Conservation (phyloP, 2,797 vertebrate genomes). For the Simalia tracyae region DNA sequence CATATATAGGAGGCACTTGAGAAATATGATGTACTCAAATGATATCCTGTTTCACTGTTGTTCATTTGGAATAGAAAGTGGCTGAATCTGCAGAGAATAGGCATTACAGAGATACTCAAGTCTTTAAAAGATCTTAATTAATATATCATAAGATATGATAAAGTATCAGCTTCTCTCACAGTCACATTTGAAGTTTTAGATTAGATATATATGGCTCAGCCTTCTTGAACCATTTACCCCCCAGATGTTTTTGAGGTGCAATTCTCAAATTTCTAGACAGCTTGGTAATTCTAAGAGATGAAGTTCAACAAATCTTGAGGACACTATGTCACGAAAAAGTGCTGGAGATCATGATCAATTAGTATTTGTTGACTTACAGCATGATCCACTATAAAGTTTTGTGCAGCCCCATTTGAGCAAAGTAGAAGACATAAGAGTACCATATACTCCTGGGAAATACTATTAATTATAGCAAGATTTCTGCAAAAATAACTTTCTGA, state of each 20-base stretch:
- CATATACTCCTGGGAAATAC: no score
- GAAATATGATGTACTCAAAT: background rate
- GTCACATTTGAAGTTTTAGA: background rate
- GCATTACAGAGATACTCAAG: background rate
- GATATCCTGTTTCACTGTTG: background rate
- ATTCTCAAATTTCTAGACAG: background rate
- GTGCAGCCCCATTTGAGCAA: background rate
- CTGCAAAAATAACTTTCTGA: no score
- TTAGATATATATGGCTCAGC: no score
- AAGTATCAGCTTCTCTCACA: background rate
- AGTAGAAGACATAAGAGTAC: background rate
- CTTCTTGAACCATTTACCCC: background rate
- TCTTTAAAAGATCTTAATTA: background rate
- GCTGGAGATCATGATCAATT: background rate
- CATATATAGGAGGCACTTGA: background rate
- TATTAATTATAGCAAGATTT: no score
- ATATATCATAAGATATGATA: background rate
- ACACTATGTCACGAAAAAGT: background rate
- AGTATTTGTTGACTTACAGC: background rate
- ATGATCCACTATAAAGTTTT: background rate
- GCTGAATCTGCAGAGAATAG: background rate
- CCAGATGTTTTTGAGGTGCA: background rate
- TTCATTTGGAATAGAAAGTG: background rate
- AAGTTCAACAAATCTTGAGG: background rate
- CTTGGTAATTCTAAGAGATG: background rate